Conservation (phyloP, 2,888 invertebrate genomes). For the Dynastes grantii region DNA sequence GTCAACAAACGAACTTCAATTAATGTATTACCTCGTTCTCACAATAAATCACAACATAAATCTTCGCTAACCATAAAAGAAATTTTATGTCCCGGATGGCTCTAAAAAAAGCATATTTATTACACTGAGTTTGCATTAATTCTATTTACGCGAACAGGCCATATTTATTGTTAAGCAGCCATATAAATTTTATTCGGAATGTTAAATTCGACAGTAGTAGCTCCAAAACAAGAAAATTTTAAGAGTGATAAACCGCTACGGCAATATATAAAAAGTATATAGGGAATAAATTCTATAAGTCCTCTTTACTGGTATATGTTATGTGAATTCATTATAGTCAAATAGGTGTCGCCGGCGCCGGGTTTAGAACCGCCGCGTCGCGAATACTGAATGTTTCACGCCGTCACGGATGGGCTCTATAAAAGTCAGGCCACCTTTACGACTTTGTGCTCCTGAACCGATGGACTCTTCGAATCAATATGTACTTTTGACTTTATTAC, state of each 20-base stretch:
- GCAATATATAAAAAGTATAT: slow-evolving; percentile 44
- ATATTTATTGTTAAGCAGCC: slow-evolving; percentile 44
- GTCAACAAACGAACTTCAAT: too few species aligned
- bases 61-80: slow-evolving; percentile 10
- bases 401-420: slow-evolving; percentile 52
- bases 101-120: slow-evolving; percentile 40
- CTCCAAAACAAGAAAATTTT: slow-evolving; percentile 45
- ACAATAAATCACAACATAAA: slow-evolving; percentile 25
- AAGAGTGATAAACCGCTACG: slow-evolving; percentile 41
- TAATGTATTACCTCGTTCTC: neutral
- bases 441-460: slow-evolving; percentile 54
- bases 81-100: slow-evolving; percentile 7
- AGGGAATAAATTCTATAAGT: slow-evolving; percentile 51
- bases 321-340: slow-evolving; percentile 54
- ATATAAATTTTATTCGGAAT: slow-evolving; percentile 45
- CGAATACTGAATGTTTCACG: slow-evolving; percentile 55
- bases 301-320: slow-evolving; percentile 48
- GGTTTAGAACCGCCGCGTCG: slow-evolving; percentile 48
- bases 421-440: slow-evolving; percentile 56
- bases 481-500: slow-evolving; percentile 55
- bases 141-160: slow-evolving; percentile 39
- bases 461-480: slow-evolving; percentile 58
- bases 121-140: slow-evolving; percentile 41
- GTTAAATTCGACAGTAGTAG: slow-evolving; percentile 43
- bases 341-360: slow-evolving; percentile 56